Evolutionary conservation across 1,140 invertebrate species (phyloP), one percentile per base, ranked within the genome.

Genomic region (Magallana gigas): DNA sequence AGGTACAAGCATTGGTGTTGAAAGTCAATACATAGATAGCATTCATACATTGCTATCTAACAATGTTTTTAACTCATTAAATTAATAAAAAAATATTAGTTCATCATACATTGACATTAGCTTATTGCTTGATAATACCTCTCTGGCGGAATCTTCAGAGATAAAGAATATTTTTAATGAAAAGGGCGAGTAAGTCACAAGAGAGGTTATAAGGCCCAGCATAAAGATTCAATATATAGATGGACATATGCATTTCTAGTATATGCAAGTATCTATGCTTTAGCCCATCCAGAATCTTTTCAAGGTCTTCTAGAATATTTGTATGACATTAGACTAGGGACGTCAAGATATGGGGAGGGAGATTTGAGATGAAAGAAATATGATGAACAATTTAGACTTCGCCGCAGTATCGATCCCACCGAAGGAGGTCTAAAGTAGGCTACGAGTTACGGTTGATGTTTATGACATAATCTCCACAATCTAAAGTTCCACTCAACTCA

Each of bases 241-340:
- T 86, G 85, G 68, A 86, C 71, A 80, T 68, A 80, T 81, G 71
- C 85, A 56, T 86, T 86, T 57, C 29, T 86, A 14, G 23, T 86
- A 57, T 86, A 80, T 57, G 57, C n/a, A 1, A 59, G n/a, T 9
- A 86, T 86, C 14, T 59, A 80, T 81, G 36, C 56, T 80, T 57
- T 57, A 58, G 71, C 57, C 57, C 85, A 81, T 14, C 48, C 85
- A 36, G 23, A 23, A 23, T 23, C 23, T 23, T 23, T 23, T 23
- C 23, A 23, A 23, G 23, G 23, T 23, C 23, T 23, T 23, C 23
- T 23, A 0, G 0, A 23, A 23, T 23, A 23, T 23, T 23, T 23
- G 23, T 0, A 23, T 23, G 23, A 23, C 23, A 23, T 48, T 60
- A 12, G 16, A 2, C 7, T 18, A 23, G 36, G 36, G 36, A 5